Evolutionary conservation across 2,797 vertebrate genomes (phyloP), one percentile per base, ranked within the genome.

Genomic region (Dendrocincla fuliginosa): DNA sequence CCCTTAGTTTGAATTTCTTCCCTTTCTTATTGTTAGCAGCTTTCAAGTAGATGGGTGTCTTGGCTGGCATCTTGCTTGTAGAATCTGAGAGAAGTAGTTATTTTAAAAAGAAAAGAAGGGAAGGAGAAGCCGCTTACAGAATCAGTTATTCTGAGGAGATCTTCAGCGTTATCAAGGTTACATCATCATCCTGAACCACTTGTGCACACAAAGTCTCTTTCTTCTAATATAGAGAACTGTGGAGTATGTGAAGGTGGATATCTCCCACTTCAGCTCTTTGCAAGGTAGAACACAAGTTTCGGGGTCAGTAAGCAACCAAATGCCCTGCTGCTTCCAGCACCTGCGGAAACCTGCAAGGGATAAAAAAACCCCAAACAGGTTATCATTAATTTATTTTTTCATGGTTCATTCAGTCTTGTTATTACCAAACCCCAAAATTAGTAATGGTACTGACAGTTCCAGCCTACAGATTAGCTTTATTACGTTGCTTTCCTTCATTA

Each of bases 31-130:
- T 98, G 89, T 98, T 99, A 97, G 96, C 98, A 30, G 99, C 98
- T 97, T 99, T 99, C 94, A 99, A 98, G 95, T 99, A 99, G 91
- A 99, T 99, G 18, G 99, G 99, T 19, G 99, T 99, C 98, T 99
- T 99, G 28, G 99, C 99, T 78, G 99, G 99, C 99, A 99, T 99
- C 93, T 97, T 98, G 98, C 86, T 65, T 49, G 71, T 63, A 52
- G 79, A 81, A 81, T 95, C 74, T 89, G 82, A 87, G 18, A 89
- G 10, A 44, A 68, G 71, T 33, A 91, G 80, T 83, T 92, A 24
- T 30, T 73, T 7, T 44, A 44, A 44, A 64, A 84, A 50, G 68
- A 35, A 13, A 33, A 63, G 41, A 37, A 8, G 12, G 3, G 24
- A 85, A 27, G 19, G 49, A 49, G 77, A 68, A 97, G 75, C 52